Evolutionary conservation across 2,888 invertebrate species (phyloP).

Genomic region (Ceramica pisi): DNA sequence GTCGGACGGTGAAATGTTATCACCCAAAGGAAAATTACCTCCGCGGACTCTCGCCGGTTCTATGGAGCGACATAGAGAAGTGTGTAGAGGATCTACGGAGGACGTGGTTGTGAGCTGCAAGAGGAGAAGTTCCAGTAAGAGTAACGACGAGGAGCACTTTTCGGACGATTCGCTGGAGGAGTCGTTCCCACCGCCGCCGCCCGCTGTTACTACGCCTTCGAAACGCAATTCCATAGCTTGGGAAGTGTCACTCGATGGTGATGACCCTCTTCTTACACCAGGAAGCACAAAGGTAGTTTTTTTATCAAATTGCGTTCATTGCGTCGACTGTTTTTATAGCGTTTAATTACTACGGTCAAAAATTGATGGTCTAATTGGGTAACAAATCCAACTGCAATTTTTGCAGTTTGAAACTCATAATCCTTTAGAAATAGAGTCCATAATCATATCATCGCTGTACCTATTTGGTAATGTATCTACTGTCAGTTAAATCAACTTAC

Average conservation of each 20-base stretch:
- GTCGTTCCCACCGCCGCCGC: slow-evolving; percentile 92
- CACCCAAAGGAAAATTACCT: slow-evolving; percentile 91
- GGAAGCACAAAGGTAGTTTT: slow-evolving; percentile 92
- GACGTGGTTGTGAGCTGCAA: slow-evolving; percentile 82
- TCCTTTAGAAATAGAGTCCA: too few species aligned
- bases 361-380: not conserved
- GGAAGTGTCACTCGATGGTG: slow-evolving; percentile 95
- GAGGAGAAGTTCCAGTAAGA: slow-evolving; percentile 80
- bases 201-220: slow-evolving; percentile 90
- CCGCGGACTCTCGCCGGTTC: slow-evolving; percentile 93
- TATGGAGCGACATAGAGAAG: slow-evolving; percentile 95
- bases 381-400: not conserved
- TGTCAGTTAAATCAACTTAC: not conserved
- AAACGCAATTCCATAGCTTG: slow-evolving; percentile 96
- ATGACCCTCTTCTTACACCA: slow-evolving; percentile 93
- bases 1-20: slow-evolving; percentile 86
- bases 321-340: not conserved
- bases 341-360: not conserved
- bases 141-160: slow-evolving; percentile 91
- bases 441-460: not conserved
- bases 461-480: not conserved
- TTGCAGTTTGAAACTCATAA: too few species aligned
- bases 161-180: slow-evolving; percentile 96
- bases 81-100: slow-evolving; percentile 92
- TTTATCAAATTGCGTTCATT: not conserved